A percentile compares a stretch with the other conserved stretches of the same genome.
These are phyloP conservation scores for Acromyrmex charruanus DNA, from an alignment of 1,140 invertebrate species.

Conservation along the genomic window DNA sequence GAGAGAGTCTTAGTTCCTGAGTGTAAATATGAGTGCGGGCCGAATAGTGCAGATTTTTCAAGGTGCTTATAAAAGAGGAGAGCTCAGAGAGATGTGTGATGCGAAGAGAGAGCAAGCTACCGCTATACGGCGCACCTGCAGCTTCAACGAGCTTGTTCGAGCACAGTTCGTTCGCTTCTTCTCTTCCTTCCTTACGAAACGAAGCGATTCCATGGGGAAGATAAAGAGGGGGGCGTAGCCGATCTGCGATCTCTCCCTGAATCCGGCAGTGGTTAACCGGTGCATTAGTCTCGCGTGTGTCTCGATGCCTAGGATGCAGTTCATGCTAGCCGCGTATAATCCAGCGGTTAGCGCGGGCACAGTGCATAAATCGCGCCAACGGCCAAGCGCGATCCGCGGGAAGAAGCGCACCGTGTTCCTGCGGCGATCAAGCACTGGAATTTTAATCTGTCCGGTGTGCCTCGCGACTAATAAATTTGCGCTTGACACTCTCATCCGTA, in stretches of 20 bases:
- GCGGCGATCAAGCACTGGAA: slow-evolving; percentile 25
- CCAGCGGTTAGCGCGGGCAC: slow-evolving; percentile 62
- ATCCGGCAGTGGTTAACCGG: slow-evolving; percentile 66
- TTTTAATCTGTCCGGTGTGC: slow-evolving; percentile 7
- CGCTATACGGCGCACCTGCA: slow-evolving; percentile 59
- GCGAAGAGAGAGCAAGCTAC: slow-evolving; percentile 21
- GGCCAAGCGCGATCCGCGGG: slow-evolving; percentile 52
- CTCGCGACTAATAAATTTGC: slow-evolving; percentile 44
- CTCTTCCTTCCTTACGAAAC: slow-evolving; percentile 41
- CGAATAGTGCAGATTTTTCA: slow-evolving; percentile 6
- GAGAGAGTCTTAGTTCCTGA: no score
- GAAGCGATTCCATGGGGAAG: slow-evolving; percentile 65
- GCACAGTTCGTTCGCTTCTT: slow-evolving; percentile 42
- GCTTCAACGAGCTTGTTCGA: slow-evolving; percentile 16
- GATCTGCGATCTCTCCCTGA: slow-evolving; percentile 66
- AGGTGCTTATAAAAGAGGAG: neutral
- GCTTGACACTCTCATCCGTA: neutral
- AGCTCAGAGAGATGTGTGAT: slow-evolving; percentile 4
- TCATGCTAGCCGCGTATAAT: slow-evolving; percentile 63
- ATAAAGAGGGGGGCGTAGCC: slow-evolving; percentile 69
- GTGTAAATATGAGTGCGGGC: neutral
- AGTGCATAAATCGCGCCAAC: slow-evolving; percentile 71
- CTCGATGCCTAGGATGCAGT: slow-evolving; percentile 66
- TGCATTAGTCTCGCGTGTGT: slow-evolving; percentile 71
- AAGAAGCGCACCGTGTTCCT: slow-evolving; percentile 10